Conservation (phyloP, 2,888 invertebrate species). For the Lasioglossum marginatum region DNA sequence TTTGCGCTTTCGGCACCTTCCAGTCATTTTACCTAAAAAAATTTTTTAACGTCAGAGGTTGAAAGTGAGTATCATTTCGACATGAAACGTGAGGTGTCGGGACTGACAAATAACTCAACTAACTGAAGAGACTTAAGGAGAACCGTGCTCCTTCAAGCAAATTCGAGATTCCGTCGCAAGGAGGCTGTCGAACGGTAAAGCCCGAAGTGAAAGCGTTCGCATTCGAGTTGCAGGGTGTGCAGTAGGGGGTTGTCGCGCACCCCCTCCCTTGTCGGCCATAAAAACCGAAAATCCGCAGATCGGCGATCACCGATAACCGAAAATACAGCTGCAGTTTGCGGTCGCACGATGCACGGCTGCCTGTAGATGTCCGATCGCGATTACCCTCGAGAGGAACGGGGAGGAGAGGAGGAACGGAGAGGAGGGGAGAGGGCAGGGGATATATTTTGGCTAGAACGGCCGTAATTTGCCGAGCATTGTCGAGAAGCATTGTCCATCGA, state of each 20-base stretch:
- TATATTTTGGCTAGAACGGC: constrained; percentile 82
- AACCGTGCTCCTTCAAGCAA: not conserved
- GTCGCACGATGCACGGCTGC: constrained; percentile 76
- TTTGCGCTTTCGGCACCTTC: accelerated
- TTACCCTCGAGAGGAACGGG: constrained; percentile 44
- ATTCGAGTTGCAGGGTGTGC: constrained; percentile 3
- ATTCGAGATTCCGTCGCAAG: not conserved
- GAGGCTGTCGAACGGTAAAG: constrained; percentile 48
- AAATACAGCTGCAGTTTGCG: constrained; percentile 84
- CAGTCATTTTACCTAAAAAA: not conserved
- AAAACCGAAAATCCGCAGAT: constrained; percentile 82
- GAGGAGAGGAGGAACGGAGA: not conserved
- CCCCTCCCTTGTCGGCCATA: constrained; percentile 53
- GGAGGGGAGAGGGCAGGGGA: constrained; percentile 48
- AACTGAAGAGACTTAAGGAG: not conserved
- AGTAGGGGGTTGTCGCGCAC: constrained; percentile 26
- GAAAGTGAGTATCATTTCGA: not conserved
- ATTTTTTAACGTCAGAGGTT: not conserved
- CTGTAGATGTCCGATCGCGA: constrained; percentile 75
- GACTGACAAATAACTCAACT: not conserved
- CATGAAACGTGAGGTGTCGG: not conserved
- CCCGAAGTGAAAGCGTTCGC: constrained; percentile 57
- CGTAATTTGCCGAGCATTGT: constrained; percentile 83
- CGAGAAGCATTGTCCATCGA: constrained; percentile 70
- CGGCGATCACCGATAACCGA: constrained; percentile 82